Base-by-base conservation (phyloP, 1,140 invertebrate genomes). In the Phocides pigmalion region DNA sequence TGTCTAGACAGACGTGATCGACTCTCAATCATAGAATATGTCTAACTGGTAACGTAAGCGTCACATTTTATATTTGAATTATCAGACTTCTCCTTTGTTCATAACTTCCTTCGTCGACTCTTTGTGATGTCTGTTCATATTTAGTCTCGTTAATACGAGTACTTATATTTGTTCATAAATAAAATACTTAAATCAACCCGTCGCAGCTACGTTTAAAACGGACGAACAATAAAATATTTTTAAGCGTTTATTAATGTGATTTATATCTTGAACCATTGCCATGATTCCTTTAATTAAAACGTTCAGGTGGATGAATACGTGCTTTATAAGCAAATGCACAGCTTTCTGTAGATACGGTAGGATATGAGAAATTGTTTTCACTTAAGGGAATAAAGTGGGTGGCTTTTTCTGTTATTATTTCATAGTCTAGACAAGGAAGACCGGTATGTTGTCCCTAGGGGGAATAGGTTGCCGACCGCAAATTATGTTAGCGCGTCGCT, bases 391-490 rank as follows among this genome's bases (percentile, higher is more conserved):
- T 51, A 62, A 51, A 62, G 47, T 39, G 46, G 44, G 50, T 59
- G 54, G 44, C 32, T 25, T 59, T 59, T 54, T 49, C 9, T 54
- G 37, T 66, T 66, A 68, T 75, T 68, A 76, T 72, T 75, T 76
- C 46, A 76, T 78, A 58, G 78, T 85, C 81, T 84, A 82, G 80
- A 82, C 83, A 51, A 76, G 78, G 70, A 82, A 74, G 76, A 68
- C 62, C 59, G 63, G 72, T 79, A 73, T 78, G 59, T 58, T 76
- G 62, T 76, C 77, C 74, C 78, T 49, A 63, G 74, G 77, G 68
- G 79, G 80, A 70, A 83, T 81, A 76, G 81, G 80, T 83, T 81
- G 83, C 76, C 75, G 79, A 83, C 81, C 83, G 84, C 82, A 87
- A 89, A 89, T 86, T 75, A 78, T 82, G 82, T 85, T 85, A 80